These are phyloP conservation scores for Apotomis capreana DNA, from an alignment of 2,888 invertebrate species.

Conservation along the genomic window DNA sequence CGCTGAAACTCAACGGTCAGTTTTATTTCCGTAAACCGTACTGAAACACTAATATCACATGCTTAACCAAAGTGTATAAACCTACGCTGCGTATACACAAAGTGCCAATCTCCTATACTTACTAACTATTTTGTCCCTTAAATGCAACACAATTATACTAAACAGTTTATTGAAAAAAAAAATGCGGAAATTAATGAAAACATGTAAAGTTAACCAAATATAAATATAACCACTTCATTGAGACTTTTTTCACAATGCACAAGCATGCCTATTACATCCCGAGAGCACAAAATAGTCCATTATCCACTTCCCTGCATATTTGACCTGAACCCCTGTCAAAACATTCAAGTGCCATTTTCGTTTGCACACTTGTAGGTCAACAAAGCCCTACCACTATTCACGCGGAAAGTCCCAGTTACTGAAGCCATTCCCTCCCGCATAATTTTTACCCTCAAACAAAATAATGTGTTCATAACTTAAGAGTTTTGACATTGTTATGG, in stretches of 20 bases:
- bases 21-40: too few species aligned
- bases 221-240: neutral
- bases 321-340: slow-evolving; percentile 17
- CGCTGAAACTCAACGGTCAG: too few species aligned
- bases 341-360: slow-evolving; percentile 9
- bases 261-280: slow-evolving; percentile 6
- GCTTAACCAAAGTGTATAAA: too few species aligned
- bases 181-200: too few species aligned
- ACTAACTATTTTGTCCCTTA: too few species aligned
- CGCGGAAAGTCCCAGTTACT: slow-evolving; percentile 20
- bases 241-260: neutral
- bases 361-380: slow-evolving; percentile 13
- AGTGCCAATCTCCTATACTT: too few species aligned
- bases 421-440: slow-evolving; percentile 34
- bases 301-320: slow-evolving; percentile 19
- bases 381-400: slow-evolving; percentile 21
- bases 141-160: too few species aligned
- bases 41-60: too few species aligned
- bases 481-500: slow-evolving; percentile 67
- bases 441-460: slow-evolving; percentile 53
- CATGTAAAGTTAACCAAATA: too few species aligned
- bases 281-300: slow-evolving; percentile 15
- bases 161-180: too few species aligned
- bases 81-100: too few species aligned
- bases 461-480: slow-evolving; percentile 60